Evolutionary conservation across 2,113 vertebrate species (phyloP), one percentile per base, ranked within the genome.

Genomic region (Leptobrachium ailaonicum): DNA sequence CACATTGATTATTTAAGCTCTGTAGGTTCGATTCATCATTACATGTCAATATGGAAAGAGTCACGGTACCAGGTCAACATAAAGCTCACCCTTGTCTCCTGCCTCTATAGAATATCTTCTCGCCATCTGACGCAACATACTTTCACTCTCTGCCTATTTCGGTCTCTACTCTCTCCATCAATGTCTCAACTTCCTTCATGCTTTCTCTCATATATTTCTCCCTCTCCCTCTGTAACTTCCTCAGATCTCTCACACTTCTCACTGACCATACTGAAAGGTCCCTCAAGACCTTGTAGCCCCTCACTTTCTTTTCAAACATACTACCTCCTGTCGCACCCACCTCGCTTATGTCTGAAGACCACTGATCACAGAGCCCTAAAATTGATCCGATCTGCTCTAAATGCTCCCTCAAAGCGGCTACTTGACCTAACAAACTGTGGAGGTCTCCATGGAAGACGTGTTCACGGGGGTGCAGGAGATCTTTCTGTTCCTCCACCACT

Each of bases 291-390:
- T 42, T 47, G 12, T 66, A 79, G n/a, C 77, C 77, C 62, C 62
- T 73, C 13, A 79, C 62, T 47, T 79, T 79, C 45, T 14, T 73
- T 4, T 79, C 77, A 58, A 73, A 79, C 32, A 44, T 40, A 43
- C 62, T 42, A 14, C n/a, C 70, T 14, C 44, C 53, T 14, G 2
- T 13, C 40, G 5, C 44, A 58, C 67, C 62, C 4, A 56, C 41
- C 13, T 54, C 77, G 66, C 56, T 60, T 56, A 9, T 44, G 14
- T 56, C 62, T 32, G 45, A 32, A 12, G 41, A 40, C 6, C 13
- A 66, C n/a, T 56, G 45, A 32, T 54, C 66, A 1, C n/a, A 43
- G n/a, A 79, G n/a, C 9, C 77, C 69, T 32, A 79, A 12, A 54
- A 10, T 54, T 54, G 14, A n/a, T 45, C 77, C 77, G 43, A 79